Evolutionary conservation across 2,113 vertebrate genomes (phyloP).

Genomic region (Scartelaos histophorus): DNA sequence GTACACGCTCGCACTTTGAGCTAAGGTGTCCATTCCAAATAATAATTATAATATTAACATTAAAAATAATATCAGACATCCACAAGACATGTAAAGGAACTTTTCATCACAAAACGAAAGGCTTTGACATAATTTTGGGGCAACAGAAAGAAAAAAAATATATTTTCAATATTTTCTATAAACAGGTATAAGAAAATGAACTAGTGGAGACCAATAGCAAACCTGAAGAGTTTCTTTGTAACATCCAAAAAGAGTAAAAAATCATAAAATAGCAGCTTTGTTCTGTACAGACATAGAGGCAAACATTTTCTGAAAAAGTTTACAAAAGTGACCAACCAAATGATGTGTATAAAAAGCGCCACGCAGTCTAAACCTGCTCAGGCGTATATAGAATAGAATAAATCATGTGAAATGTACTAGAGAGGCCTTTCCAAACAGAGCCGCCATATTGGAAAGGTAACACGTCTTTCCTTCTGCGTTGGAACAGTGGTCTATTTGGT

Average conservation of each 20-base stretch:
- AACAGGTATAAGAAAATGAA: constrained; percentile 86
- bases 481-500: constrained; percentile 38
- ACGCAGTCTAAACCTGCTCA: constrained; percentile 91
- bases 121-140: constrained; percentile 85
- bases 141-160: constrained; percentile 39
- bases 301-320: constrained; percentile 96
- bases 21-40: constrained; percentile 74
- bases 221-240: constrained; percentile 87
- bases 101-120: constrained; percentile 81
- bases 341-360: constrained; percentile 89
- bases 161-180: constrained; percentile 51
- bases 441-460: constrained; percentile 59
- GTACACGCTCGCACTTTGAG: constrained; percentile 67
- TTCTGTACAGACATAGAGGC: constrained; percentile 98
- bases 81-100: constrained; percentile 64
- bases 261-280: constrained; percentile 97
- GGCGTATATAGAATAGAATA: constrained; percentile 76
- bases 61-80: constrained; percentile 72
- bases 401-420: constrained; percentile 79
- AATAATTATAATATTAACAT: constrained; percentile 62
- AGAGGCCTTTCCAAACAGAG: constrained; percentile 76
- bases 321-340: constrained; percentile 93
- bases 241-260: constrained; percentile 91
- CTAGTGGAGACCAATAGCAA: constrained; percentile 81
- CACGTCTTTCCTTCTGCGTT: constrained; percentile 42